Evolutionary conservation across 2,113 vertebrate species (phyloP).

Genomic region (Varanus komodoensis): DNA sequence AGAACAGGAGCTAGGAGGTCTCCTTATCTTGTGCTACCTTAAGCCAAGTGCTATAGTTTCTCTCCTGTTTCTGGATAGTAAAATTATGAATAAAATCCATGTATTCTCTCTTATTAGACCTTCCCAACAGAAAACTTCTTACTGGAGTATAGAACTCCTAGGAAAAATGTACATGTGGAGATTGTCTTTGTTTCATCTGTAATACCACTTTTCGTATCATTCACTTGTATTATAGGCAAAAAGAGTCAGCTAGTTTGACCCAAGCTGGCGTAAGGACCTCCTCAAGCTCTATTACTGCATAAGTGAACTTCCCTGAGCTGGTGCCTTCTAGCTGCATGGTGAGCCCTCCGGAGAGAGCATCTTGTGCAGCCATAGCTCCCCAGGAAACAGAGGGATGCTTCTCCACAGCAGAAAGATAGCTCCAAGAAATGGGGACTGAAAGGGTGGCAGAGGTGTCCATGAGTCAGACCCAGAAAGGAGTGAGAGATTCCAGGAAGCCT

Average conservation of each 20-base stretch:
- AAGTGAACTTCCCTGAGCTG: no score
- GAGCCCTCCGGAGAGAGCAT: no score
- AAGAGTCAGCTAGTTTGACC: background rate
- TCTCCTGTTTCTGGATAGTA: background rate
- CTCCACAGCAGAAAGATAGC: background rate
- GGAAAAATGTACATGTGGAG: background rate
- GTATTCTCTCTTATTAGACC: background rate
- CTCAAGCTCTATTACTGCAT: background rate
- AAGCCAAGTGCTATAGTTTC: background rate
- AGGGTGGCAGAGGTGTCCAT: background rate
- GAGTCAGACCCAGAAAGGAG: background rate
- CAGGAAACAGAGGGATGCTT: background rate
- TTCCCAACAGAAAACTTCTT: background rate
- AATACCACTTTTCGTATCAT: background rate
- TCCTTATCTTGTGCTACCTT: no score
- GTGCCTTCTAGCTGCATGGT: no score
- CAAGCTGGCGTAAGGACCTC: background rate
- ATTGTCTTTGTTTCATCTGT: background rate
- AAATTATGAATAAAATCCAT: background rate
- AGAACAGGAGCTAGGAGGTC: no score
- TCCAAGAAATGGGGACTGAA: background rate
- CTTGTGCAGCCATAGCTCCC: no score
- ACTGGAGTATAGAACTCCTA: background rate
- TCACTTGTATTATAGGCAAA: no score
- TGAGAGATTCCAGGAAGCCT: no score